Base-by-base conservation (phyloP, 2,797 vertebrate genomes). In the Astyanax mexicanus region DNA sequence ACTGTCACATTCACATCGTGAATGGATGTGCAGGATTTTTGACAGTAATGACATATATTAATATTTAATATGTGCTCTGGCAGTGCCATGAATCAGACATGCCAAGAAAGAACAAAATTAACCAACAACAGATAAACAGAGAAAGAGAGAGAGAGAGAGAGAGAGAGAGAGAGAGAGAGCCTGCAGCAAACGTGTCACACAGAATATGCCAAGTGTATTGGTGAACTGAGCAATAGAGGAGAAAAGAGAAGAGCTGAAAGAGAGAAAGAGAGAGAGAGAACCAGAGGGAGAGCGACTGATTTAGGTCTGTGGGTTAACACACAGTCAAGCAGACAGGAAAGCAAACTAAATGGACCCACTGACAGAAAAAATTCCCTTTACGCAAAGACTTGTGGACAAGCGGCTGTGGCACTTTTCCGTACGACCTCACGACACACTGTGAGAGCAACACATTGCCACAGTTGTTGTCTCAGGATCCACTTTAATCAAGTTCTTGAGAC, bases 281-380 rank as follows among this genome's bases (percentile, higher is more conserved):
- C 65, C 3, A 51, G 11, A 29, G 44, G 6, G 23, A 69, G 19
- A 58, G 62, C 80, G 5, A 84, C 82, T 83, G 78, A 88, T 89
- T 80, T 69, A 69, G 84, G 88, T 88, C 91, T 89, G 73, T 88
- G 83, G 90, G 90, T 83, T 84, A 84, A 86, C 29, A 32, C 9
- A 15, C 54, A 57, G 54, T 62, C 0, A 40, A 70, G 23, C 17
- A n/a, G 75, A 78, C 75, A 78, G 75, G 38, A 27, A 23, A 44
- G 72, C 62, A 73, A 75, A 76, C 32, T 25, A 68, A 62, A 78
- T n/a, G n/a, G 64, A 68, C 44, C 57, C 27, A 38, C 9, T 60
- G 54, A 37, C 11, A n/a, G 21, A 65, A 29, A 47, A 71, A 70
- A 57, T 29, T 58, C 57, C 57, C 57, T 37, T 57, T 10, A 37